These are phyloP conservation scores for Eonycteris spelaea DNA, from an alignment of 2,113 vertebrate species.

Conservation along the genomic window DNA sequence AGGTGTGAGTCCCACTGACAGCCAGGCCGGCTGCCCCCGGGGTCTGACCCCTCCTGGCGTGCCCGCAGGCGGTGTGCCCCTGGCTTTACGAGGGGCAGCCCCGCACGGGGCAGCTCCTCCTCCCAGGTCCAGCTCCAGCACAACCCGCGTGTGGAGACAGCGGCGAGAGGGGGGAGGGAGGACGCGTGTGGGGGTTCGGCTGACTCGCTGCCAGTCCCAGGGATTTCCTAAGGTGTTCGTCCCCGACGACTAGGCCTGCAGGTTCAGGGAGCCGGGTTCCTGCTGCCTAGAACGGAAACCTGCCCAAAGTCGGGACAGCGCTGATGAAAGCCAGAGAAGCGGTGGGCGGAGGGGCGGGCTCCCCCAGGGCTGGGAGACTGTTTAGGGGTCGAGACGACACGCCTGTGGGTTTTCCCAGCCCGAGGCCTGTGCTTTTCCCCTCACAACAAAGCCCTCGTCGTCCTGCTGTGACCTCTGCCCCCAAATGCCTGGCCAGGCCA, in stretches of 20 bases:
- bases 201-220: fast-evolving
- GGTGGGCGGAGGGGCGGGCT: background rate
- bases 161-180: fast-evolving
- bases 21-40: background rate
- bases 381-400: background rate
- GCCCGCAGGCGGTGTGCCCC: background rate
- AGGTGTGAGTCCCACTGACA: background rate
- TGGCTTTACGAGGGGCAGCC: no score
- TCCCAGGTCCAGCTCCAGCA: no score
- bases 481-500: background rate
- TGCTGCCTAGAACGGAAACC: background rate
- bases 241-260: background rate
- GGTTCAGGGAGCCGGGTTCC: background rate
- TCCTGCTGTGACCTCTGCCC: background rate
- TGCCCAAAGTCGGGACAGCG: background rate
- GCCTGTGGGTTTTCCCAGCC: background rate
- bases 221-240: fast-evolving
- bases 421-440: no score
- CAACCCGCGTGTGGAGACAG: no score
- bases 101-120: background rate
- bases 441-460: fast-evolving
- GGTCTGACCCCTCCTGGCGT: background rate
- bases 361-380: no score
- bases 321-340: fast-evolving
- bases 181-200: fast-evolving